Evolutionary conservation across 2,888 invertebrate genomes (phyloP).

Genomic region (Molanna angustata): DNA sequence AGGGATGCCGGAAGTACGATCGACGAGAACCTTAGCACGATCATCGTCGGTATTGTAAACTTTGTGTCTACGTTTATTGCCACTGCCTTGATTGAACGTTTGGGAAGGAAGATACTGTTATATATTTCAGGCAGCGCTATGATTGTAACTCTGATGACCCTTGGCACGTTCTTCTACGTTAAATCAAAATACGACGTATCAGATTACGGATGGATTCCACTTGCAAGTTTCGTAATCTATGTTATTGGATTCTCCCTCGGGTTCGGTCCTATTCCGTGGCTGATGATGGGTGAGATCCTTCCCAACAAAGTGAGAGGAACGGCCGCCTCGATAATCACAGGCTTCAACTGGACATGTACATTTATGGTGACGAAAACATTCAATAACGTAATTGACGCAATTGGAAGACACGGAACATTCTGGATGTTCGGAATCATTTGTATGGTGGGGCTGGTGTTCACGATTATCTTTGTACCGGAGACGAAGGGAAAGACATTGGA

Average conservation of each 20-base stretch:
- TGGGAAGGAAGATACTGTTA: constrained; percentile 85
- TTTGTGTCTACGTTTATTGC: constrained; percentile 86
- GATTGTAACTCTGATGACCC: constrained; percentile 65
- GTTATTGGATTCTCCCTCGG: constrained; percentile 86
- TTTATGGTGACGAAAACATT: constrained; percentile 88
- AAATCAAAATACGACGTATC: constrained; percentile 56
- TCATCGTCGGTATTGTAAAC: constrained; percentile 87
- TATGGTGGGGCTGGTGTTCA: constrained; percentile 71
- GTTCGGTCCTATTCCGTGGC: constrained; percentile 80
- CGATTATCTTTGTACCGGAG: constrained; percentile 84
- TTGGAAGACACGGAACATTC: constrained; percentile 72
- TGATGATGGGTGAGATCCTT: constrained; percentile 92
- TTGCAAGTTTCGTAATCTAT: constrained; percentile 77
- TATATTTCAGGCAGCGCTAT: constrained; percentile 80
- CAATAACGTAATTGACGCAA: constrained; percentile 59
- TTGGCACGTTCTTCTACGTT: constrained; percentile 79
- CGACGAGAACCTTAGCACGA: constrained; percentile 73
- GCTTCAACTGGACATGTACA: constrained; percentile 88
- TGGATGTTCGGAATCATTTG: constrained; percentile 79
- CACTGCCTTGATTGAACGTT: constrained; percentile 79
- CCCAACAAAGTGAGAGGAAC: constrained; percentile 85
- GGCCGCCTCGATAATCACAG: constrained; percentile 85
- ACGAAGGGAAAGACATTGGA: constrained; percentile 90
- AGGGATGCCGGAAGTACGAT: constrained; percentile 77
- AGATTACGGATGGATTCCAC: constrained; percentile 72